Conservation (phyloP, 2,113 vertebrate species). For the Otis tarda region DNA sequence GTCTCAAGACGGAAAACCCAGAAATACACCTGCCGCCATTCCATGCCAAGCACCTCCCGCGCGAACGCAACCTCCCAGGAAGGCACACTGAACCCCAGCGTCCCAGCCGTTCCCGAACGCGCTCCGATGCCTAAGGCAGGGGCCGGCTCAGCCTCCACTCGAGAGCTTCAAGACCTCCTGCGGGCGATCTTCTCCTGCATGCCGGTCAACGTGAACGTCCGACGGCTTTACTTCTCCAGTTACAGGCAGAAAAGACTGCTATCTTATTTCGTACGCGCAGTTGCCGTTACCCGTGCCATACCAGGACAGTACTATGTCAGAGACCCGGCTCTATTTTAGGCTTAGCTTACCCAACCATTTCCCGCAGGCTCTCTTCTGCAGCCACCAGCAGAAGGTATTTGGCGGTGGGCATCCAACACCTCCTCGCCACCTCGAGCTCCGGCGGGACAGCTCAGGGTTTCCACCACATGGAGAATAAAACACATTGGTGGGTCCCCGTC, state of each 20-base stretch:
- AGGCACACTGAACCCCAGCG: accelerated
- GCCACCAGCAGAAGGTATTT: background rate
- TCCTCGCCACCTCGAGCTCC: background rate
- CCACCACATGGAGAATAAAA: background rate
- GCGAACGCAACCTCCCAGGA: background rate
- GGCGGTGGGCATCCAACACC: background rate
- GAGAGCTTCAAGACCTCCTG: background rate
- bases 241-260: background rate
- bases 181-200: accelerated
- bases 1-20: background rate
- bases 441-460: background rate
- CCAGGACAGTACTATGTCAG: background rate
- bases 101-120: accelerated
- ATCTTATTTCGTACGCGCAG: background rate
- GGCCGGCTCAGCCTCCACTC: accelerated
- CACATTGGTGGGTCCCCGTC: too few relatives aligned
- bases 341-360: background rate
- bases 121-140: accelerated
- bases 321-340: background rate
- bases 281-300: background rate
- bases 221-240: accelerated
- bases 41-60: background rate
- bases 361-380: background rate
- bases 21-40: background rate
- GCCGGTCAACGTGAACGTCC: accelerated